Base-by-base conservation (phyloP, 2,888 invertebrate species). In the Nesidiocoris tenuis region DNA sequence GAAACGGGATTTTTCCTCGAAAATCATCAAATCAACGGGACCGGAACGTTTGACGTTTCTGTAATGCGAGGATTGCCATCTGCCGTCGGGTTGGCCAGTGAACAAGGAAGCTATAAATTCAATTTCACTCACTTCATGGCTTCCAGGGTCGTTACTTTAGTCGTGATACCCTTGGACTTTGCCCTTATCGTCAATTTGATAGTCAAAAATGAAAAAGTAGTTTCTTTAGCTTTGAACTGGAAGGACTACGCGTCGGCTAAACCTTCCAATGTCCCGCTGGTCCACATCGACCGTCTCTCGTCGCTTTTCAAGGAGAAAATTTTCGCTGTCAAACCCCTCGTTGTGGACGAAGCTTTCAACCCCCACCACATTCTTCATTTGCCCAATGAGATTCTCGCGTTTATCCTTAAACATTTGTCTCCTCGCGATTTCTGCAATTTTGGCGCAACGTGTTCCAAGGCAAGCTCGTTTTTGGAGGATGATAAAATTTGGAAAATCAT, bases 1-100 rank as follows among this genome's bases (percentile, higher is more conserved):
- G 72, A 72, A 19, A 72, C 72, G 7, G 72, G 72, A 39, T 61
- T 72, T 2, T 54, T 61, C 39, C 39, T 63, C 19, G 72, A 61
- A 61, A 23, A 61, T 18, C 9, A 2, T 18, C 19, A 55, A 19
- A 25, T 54, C 17, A 61, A 39, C 21, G 19, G 9, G 7, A 61
- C 72, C 2, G 56, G 72, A 25, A 39, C 54, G 12, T 72, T 39
- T 18, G 54, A 72, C 16, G 21, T 56, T n/a, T 12, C 17, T 9
- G 21, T 63, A 19, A 61, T 72, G 72, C 61, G 61, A 18, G 21
- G 61, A 63, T 21, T 72, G 5, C 72, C 72, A 16, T 25, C 72
- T 5, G 18, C 21, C 3, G 16, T 72, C n/a, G 12, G 12, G n/a
- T 16, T 61, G 54, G 18, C 39, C 3, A 63, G 25, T 12, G 55